Base-by-base conservation (phyloP, 2,888 invertebrate genomes). In the Acleris laterana region DNA sequence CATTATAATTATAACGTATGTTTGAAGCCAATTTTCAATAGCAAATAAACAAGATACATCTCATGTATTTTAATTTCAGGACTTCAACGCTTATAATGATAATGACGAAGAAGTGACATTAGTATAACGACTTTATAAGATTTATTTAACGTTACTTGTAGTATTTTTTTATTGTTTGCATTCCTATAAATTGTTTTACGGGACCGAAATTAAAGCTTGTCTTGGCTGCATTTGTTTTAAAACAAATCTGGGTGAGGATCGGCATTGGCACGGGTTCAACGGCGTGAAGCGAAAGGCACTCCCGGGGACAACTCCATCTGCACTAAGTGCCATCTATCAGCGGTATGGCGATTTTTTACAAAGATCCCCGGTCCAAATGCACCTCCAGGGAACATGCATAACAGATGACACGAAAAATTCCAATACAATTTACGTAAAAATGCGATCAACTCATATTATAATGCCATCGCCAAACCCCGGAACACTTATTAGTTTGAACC, bases 311-410 rank as follows among this genome's bases (percentile, higher is more conserved):
- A 89, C 89, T 90, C 80, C 81, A 86, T 89, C 86, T 87, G 83
- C 83, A 82, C 85, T 86, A 86, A 90, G 87, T 85, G 84, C 82
- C 86, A 89, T 90, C 87, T 88, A 89, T 90, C 90, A 87, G 82
- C 73, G 74, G 78, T 81, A 82, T 82, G 79, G 81, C 80, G 81
- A 84, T 83, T 86, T 87, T 87, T 83, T 82, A 82, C 77, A 77
- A 79, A 79, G 76, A 78, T 74, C 71, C 79, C 77, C 81, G 81
- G 79, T 83, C 85, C 82, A 76, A 83, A 85, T 83, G 81, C 78
- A 81, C 71, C 87, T 82, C 85, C 46, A 65, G 85, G 84, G 87
- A 85, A 75, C 77, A 70, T 77, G 71, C 77, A 76, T 79, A 81
- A 77, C 77, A 74, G 76, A 79, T 82, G 79, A 79, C 76, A 80